Evolutionary conservation across 2,113 vertebrate genomes (phyloP).

Genomic region (Polypterus bichir): DNA sequence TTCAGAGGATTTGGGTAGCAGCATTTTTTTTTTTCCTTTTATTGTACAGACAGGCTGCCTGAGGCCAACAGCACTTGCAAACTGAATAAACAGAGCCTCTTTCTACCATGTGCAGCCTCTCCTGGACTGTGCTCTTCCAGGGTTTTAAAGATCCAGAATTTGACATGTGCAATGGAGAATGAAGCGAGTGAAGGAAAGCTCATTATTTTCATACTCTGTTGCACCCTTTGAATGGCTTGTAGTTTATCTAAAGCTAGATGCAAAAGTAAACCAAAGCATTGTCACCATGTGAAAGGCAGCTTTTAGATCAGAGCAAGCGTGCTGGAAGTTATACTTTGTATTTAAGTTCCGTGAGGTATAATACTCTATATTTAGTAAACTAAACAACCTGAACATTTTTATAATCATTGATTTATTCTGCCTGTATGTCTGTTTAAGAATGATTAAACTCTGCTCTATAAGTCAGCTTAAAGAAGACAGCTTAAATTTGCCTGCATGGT

Average conservation of each 20-base stretch:
- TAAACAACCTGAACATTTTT: not conserved
- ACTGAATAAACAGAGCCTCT: slow-evolving; percentile 14
- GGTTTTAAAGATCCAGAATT: slow-evolving; percentile 27
- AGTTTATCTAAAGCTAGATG: slow-evolving; percentile 25
- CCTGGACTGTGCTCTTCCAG: slow-evolving; percentile 19
- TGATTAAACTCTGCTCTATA: too few relatives aligned
- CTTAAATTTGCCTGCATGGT: too few relatives aligned
- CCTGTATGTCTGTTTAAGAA: too few relatives aligned
- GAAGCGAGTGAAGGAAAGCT: slow-evolving; percentile 30
- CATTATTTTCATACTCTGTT: slow-evolving; percentile 55
- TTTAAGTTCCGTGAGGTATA: not conserved
- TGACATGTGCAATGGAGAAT: slow-evolving; percentile 35
- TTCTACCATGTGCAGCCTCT: not conserved
- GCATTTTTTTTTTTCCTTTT: not conserved
- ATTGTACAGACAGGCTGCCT: not conserved
- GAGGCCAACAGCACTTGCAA: not conserved
- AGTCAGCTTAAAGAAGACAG: too few relatives aligned
- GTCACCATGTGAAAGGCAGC: slow-evolving; percentile 16
- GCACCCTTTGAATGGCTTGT: slow-evolving; percentile 32
- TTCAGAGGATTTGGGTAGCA: not conserved
- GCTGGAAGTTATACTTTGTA: not conserved
- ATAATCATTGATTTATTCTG: not conserved
- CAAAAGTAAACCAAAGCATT: slow-evolving; percentile 13
- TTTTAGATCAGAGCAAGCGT: slow-evolving; percentile 5
- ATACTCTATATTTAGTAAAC: slow-evolving; percentile 2